Evolutionary conservation across 2,888 invertebrate species (phyloP).

Genomic region (Adineta ricciae): DNA sequence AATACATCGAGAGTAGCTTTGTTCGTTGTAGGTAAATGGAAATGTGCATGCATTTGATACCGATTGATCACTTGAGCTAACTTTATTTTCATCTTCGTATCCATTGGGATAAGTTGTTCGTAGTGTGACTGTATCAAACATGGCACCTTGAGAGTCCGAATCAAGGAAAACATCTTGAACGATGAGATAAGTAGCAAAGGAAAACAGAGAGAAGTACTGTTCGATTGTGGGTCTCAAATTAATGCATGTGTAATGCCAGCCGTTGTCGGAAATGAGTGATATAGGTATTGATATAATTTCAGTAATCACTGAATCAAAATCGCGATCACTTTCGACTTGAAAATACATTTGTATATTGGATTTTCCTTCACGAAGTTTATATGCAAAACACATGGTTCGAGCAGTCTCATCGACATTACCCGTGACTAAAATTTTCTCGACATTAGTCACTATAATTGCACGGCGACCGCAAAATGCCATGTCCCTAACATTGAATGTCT

Average conservation of each 20-base stretch:
- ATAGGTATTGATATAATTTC: background rate
- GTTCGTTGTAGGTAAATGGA: conserved; percentile 16
- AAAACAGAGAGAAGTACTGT: too few relatives aligned
- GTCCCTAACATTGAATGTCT: background rate
- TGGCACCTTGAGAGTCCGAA: background rate
- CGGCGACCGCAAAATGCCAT: conserved; percentile 27
- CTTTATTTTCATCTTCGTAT: background rate
- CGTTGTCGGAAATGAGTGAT: background rate
- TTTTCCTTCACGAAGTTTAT: background rate
- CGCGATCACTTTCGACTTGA: background rate
- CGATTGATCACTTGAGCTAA: background rate
- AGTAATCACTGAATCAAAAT: too few relatives aligned
- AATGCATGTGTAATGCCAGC: conserved; percentile 28
- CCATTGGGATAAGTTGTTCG: conserved; percentile 8
- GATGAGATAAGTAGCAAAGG: background rate
- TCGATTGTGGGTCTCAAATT: background rate
- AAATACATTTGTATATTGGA: background rate
- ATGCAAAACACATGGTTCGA: background rate
- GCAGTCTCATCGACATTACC: too few relatives aligned
- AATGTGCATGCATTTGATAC: background rate
- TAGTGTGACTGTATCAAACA: conserved; percentile 20
- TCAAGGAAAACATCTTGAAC: background rate
- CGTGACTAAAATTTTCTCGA: too few relatives aligned
- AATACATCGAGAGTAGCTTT: conserved; percentile 17
- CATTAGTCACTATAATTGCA: background rate